Evolutionary conservation across 2,113 vertebrate genomes (phyloP).

Genomic region (Synodontis membranacea): DNA sequence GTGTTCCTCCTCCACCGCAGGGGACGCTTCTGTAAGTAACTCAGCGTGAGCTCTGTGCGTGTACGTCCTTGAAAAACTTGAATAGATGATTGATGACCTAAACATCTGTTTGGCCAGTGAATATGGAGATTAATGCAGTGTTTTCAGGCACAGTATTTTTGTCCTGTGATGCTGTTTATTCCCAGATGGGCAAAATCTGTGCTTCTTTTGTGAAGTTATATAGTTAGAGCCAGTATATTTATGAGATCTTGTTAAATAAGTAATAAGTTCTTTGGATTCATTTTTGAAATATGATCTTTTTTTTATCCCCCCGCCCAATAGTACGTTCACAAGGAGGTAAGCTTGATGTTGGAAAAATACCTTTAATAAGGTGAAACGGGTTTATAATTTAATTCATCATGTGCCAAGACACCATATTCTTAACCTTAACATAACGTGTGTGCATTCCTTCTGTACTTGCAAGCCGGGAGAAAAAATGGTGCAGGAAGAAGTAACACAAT

Average conservation of each 20-base stretch:
- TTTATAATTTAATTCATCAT: not conserved
- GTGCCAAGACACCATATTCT: not conserved
- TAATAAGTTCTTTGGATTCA: not conserved
- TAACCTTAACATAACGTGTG: not conserved
- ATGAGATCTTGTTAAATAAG: not conserved
- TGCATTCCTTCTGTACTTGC: not conserved
- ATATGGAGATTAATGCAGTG: not conserved
- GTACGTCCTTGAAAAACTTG: not conserved
- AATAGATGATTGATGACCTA: not conserved
- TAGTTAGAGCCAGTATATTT: not conserved
- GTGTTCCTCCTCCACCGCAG: not conserved
- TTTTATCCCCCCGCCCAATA: not conserved
- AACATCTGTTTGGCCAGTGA: not conserved
- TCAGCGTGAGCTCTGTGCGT: not conserved
- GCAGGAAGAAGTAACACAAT: not conserved
- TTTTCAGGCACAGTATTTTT: not conserved
- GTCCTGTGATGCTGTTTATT: not conserved
- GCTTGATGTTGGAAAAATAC: too few species aligned
- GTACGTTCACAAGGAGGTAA: not conserved
- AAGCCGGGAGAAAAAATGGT: not conserved
- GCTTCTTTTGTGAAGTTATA: not conserved
- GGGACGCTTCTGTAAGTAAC: not conserved
- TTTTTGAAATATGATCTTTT: not conserved
- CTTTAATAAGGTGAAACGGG: not conserved
- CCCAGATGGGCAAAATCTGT: not conserved